Evolutionary conservation across 2,113 vertebrate species (phyloP).

Genomic region (Cyphomyrus plagiostoma): DNA sequence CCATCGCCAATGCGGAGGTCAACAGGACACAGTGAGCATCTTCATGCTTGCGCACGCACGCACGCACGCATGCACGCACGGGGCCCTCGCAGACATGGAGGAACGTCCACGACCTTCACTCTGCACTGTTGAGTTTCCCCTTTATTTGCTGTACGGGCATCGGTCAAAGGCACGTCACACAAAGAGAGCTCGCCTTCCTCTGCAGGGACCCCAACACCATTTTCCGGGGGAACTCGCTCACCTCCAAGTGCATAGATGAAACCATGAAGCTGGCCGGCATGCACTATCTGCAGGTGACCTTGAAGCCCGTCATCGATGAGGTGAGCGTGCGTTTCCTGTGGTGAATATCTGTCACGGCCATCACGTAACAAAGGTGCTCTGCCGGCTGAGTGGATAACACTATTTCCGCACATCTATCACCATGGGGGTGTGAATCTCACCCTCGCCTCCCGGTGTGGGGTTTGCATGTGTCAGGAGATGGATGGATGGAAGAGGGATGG

Average conservation of each 20-base stretch:
- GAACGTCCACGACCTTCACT: background rate
- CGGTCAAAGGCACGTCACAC: background rate
- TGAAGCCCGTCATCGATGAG: conserved; percentile 92
- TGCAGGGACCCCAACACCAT: conserved; percentile 95
- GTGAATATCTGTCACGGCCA: background rate
- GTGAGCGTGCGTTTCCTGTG: conserved; percentile 50
- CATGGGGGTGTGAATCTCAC: background rate
- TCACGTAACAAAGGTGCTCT: background rate
- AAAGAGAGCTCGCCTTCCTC: background rate
- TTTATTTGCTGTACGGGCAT: background rate
- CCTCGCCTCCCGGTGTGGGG: background rate
- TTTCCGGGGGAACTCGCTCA: conserved; percentile 93
- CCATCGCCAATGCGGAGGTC: conserved; percentile 90
- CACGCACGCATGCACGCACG: background rate
- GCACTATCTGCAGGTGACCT: conserved; percentile 93
- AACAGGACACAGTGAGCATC: conserved; percentile 90
- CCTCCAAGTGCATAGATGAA: conserved; percentile 97
- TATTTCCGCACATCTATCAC: background rate
- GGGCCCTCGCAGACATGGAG: background rate
- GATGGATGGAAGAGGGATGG: background rate
- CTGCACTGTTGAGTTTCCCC: background rate
- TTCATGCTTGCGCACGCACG: background rate
- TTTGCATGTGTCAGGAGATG: background rate
- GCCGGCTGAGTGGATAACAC: background rate
- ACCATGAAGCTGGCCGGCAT: conserved; percentile 97